Percentiles rank a stretch among this genome's conserved stretches.
Evolutionary conservation across 2,797 vertebrate species (phyloP).

Genomic region (Sebastiscus albofasciatus): DNA sequence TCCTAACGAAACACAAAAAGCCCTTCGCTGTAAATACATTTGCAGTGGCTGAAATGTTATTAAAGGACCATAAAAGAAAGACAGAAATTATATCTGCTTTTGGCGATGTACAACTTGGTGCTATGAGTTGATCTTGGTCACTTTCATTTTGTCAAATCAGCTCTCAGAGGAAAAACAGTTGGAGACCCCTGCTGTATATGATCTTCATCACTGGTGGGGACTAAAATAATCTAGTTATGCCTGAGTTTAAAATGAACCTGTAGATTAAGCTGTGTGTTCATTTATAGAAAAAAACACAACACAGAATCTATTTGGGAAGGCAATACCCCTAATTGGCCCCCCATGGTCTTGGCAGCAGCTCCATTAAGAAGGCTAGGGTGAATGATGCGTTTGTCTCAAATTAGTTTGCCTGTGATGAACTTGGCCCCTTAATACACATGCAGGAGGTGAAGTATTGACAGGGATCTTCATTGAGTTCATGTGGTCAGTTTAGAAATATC

Average conservation of each 20-base stretch:
- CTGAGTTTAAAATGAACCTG: background rate
- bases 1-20: too few species aligned
- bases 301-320: background rate
- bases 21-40: too few species aligned
- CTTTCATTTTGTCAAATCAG: too few species aligned
- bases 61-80: too few species aligned
- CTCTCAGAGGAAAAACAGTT: too few species aligned
- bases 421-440: background rate
- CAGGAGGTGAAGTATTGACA: background rate
- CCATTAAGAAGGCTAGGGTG: background rate
- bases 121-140: too few species aligned
- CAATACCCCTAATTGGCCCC: background rate
- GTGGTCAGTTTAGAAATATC: background rate
- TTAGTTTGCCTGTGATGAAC: constrained; percentile 9
- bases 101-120: too few species aligned
- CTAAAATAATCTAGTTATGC: background rate
- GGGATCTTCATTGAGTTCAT: background rate
- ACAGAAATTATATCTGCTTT: too few species aligned
- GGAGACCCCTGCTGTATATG: background rate
- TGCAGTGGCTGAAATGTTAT: too few species aligned
- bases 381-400: constrained; percentile 21
- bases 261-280: background rate
- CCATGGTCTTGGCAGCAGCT: background rate
- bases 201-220: background rate
- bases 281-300: background rate